phyloP scores from a whole-genome alignment of 1,140 invertebrate species.

The Homarus americanus region DNA sequence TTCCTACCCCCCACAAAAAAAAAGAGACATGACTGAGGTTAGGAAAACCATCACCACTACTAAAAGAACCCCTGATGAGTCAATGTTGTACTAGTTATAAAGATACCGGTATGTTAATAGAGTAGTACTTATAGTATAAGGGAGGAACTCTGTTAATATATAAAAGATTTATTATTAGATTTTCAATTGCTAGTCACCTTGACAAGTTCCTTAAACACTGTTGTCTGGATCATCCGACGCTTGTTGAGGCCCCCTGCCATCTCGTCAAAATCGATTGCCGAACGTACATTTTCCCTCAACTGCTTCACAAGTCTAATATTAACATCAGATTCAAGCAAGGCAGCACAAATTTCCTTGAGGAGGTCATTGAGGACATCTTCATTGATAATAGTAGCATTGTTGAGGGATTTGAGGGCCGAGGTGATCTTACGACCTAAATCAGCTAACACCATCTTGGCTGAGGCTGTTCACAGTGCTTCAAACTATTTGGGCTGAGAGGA shows the following conservation, averaged over 20 bases:
- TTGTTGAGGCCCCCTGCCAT: conserved; percentile 98
- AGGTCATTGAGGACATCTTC: conserved; percentile 96
- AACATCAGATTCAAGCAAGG: conserved; percentile 98
- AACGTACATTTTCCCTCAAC: conserved; percentile 82
- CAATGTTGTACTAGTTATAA: not conserved
- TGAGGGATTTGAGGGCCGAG: conserved; percentile 96
- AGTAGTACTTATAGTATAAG: not conserved
- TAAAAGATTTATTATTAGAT: conserved; percentile 41
- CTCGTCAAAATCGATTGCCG: conserved; percentile 99
- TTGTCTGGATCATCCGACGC: conserved; percentile 98
- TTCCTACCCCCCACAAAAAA: too few relatives aligned
- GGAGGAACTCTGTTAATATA: not conserved
- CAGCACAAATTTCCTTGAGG: conserved; percentile 99
- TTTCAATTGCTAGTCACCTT: conserved; percentile 87
- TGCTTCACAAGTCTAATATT: conserved; percentile 98
- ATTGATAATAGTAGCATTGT: conserved; percentile 88
- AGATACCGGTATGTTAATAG: not conserved
- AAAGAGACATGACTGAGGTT: too few relatives aligned
- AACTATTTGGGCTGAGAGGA: not conserved
- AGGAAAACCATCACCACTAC: too few relatives aligned
- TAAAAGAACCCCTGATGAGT: too few relatives aligned
- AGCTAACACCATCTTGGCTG: conserved; percentile 96
- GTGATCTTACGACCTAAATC: conserved; percentile 99
- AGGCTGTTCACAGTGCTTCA: not conserved
- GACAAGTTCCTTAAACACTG: conserved; percentile 98